Evolutionary conservation across 2,113 vertebrate genomes (phyloP).

Genomic region (Anguilla japonica): DNA sequence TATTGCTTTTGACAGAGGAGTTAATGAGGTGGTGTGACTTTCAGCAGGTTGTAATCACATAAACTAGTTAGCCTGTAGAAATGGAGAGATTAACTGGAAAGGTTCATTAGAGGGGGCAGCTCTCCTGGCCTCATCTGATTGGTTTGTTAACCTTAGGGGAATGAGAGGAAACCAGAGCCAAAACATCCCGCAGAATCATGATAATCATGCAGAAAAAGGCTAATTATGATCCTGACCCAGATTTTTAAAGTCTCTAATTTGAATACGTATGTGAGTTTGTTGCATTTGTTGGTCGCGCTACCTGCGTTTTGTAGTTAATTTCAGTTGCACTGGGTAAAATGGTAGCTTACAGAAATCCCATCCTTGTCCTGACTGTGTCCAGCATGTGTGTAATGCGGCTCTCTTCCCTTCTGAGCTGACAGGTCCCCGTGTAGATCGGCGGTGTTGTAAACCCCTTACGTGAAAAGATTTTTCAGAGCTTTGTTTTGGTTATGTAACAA

Average conservation of each 20-base stretch:
- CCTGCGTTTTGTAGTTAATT: neutral
- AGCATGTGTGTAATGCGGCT: neutral
- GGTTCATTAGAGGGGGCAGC: neutral
- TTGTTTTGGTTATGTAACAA: neutral
- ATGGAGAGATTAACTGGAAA: neutral
- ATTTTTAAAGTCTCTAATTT: neutral
- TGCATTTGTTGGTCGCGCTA: neutral
- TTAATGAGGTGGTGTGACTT: neutral
- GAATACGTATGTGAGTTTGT: neutral
- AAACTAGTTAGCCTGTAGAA: neutral
- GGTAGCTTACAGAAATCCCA: neutral
- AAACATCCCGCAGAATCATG: neutral
- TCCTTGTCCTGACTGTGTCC: neutral
- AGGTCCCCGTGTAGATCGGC: neutral
- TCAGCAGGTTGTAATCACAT: neutral
- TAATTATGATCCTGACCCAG: neutral
- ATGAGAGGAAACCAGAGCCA: neutral
- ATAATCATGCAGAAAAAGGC: neutral
- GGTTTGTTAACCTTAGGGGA: neutral
- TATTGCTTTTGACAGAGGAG: neutral
- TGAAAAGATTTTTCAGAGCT: neutral
- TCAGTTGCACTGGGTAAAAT: neutral
- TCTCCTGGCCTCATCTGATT: neutral
- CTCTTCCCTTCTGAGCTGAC: neutral
- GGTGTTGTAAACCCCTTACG: neutral